phyloP scores from a whole-genome alignment of 1,140 invertebrate species.

The Zaprionus ornatus region DNA sequence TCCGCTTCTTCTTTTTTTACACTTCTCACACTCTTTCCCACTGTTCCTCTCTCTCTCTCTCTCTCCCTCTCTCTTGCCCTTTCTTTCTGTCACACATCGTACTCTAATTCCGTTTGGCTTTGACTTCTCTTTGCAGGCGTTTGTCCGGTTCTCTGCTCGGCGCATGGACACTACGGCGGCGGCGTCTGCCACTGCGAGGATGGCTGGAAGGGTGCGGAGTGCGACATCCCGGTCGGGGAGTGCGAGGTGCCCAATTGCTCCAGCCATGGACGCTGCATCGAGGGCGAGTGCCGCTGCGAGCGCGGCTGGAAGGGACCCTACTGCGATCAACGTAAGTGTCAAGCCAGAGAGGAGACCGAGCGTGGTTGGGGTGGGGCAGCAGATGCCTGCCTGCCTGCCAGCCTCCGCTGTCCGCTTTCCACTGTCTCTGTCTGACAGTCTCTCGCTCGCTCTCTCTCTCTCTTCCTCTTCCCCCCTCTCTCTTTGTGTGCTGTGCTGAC shows the following conservation, averaged over 20 bases:
- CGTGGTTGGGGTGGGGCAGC: background rate
- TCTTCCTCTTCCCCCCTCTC: background rate
- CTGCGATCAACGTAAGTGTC: slow-evolving; percentile 91
- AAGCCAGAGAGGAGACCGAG: slow-evolving; percentile 25
- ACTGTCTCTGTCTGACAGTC: slow-evolving; percentile 2
- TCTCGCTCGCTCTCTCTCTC: background rate
- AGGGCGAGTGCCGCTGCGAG: slow-evolving; percentile 94
- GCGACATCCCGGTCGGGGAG: slow-evolving; percentile 95
- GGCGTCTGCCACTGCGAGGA: slow-evolving; percentile 98
- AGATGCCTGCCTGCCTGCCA: background rate
- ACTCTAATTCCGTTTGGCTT: slow-evolving; percentile 1
- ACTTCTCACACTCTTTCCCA: background rate
- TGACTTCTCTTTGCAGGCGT: slow-evolving; percentile 86
- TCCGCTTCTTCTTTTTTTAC: background rate
- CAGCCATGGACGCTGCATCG: slow-evolving; percentile 94
- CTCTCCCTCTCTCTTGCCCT: background rate
- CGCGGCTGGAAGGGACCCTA: slow-evolving; percentile 94
- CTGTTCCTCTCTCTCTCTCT: background rate
- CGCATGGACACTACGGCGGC: slow-evolving; percentile 97
- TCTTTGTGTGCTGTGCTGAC: slow-evolving; percentile 54
- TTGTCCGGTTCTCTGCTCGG: slow-evolving; percentile 98
- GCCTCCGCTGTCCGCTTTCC: background rate
- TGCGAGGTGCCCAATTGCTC: slow-evolving; percentile 97
- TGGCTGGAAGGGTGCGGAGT: slow-evolving; percentile 98
- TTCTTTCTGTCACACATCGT: slow-evolving; percentile 4